Base-by-base conservation (phyloP, 2,888 invertebrate species). In the Cephus rjabovi region DNA sequence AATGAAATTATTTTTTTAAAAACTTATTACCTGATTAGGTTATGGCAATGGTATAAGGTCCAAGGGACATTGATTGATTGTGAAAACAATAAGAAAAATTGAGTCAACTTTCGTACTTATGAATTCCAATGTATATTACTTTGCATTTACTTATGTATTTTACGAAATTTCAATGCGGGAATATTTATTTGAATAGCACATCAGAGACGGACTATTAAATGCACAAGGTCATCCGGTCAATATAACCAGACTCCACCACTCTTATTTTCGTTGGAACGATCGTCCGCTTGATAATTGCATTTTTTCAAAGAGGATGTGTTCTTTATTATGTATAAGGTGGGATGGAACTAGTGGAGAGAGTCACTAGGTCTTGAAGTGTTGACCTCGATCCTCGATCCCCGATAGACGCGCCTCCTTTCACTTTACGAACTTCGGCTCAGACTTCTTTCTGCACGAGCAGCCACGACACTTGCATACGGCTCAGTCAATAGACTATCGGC, bases 301-400 rank as follows among this genome's bases (percentile, higher is more conserved):
- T 56, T 56, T 56, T 23, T 9, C 9, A 9, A 56, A 40, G 73
- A 40, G 37, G 74, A 31, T 34, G 77, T 40, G 31, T 71, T 12
- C 34, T 75, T 33, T 12, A 75, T 75, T 76, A 76, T 34, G 69
- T 70, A 71, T 68, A n/a, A 12, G 75, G 68, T 71, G 79, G 69
- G 68, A 30, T 12, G 35, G 34, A 73, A 31, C 69, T 76, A 73
- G 56, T 23, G 79, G 81, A 83, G 82, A 84, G 83, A 86, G 81
- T 82, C 80, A 77, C 80, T 81, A 80, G 79, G 70, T 73, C 76
- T 71, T 31, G 6, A 30, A 78, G 82, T 77, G 77, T 78, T 87
- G 87, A 87, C 91, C 91, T 90, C 90, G 87, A 90, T 91, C 89
- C 86, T 84, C 87, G 83, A 88, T 87, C 85, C 80, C 76, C 81